Conservation (phyloP, 1,140 invertebrate genomes). For the Cotesia typhae region DNA sequence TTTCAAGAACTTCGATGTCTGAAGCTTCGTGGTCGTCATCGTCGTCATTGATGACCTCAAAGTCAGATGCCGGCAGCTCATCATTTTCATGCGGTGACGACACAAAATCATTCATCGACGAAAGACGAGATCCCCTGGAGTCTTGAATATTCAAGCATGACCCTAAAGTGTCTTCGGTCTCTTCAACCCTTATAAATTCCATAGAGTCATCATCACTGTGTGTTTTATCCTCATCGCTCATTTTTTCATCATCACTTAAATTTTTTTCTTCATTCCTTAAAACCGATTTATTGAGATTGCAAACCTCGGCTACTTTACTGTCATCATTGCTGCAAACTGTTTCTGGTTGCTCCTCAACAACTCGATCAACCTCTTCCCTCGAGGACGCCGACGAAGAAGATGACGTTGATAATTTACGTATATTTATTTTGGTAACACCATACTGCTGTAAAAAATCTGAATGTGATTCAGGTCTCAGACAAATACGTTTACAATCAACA, state of each 20-base stretch:
- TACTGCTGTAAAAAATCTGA: conserved; percentile 38
- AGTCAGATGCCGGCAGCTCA: neutral
- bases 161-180: neutral
- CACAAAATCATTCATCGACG: neutral
- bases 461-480: conserved; percentile 43
- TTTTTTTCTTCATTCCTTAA: neutral
- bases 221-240: conserved; percentile 20
- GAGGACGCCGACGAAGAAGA: too few species aligned
- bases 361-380: too few species aligned
- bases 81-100: neutral
- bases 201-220: conserved; percentile 32
- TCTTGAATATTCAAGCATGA: neutral
- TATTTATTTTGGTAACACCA: conserved; percentile 47
- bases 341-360: too few species aligned
- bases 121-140: neutral
- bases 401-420: neutral
- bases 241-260: conserved; percentile 1
- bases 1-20: conserved; percentile 35
- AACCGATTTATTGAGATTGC: too few species aligned
- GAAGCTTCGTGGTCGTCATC: neutral
- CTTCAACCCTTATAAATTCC: conserved; percentile 20
- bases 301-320: too few species aligned
- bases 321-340: too few species aligned
- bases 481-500: conserved; percentile 52
- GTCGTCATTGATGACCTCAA: neutral